A percentile compares a stretch with the other conserved stretches of the same genome.
Conservation (phyloP, 1,140 invertebrate species). For the Brachionus rotundiformis region DNA sequence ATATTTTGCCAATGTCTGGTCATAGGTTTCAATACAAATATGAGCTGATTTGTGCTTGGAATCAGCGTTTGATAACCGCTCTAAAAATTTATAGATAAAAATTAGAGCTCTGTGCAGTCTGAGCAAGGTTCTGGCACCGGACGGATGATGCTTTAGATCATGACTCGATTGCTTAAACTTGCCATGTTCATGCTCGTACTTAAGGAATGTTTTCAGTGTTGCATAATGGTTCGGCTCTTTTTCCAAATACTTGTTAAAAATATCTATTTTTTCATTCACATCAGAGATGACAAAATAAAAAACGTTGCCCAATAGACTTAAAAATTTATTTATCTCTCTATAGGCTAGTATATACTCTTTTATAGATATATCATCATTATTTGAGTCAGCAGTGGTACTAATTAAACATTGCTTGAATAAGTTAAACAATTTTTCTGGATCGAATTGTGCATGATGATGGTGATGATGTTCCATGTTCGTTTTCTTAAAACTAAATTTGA, state of each 20-base stretch:
- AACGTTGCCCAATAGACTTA: conserved; percentile 12
- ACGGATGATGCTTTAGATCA: not conserved
- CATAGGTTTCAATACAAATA: conserved; percentile 77
- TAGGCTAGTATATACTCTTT: not conserved
- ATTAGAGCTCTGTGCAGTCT: conserved; percentile 87
- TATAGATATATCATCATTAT: conserved; percentile 28
- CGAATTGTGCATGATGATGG: not conserved
- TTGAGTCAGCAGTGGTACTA: not conserved
- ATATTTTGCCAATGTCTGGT: conserved; percentile 78
- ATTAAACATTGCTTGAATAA: not conserved
- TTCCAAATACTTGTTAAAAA: conserved; percentile 22
- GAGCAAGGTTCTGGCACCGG: conserved; percentile 78
- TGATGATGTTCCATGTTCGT: not conserved
- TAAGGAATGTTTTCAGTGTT: not conserved
- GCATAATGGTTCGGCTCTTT: not conserved
- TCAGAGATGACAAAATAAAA: conserved; percentile 48
- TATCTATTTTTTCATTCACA: conserved; percentile 18
- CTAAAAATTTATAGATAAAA: conserved; percentile 81
- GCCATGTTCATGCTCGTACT: not conserved
- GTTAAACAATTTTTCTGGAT: conserved; percentile 12
- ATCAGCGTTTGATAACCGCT: conserved; percentile 70
- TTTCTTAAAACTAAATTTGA: not conserved
- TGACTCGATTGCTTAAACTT: not conserved
- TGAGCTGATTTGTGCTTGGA: conserved; percentile 72
- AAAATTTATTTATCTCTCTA: conserved; percentile 36